Percentiles rank a stretch among this genome's conserved stretches.
Conservation (phyloP, 1,140 invertebrate genomes). For the Proctacanthus coquilletti region DNA sequence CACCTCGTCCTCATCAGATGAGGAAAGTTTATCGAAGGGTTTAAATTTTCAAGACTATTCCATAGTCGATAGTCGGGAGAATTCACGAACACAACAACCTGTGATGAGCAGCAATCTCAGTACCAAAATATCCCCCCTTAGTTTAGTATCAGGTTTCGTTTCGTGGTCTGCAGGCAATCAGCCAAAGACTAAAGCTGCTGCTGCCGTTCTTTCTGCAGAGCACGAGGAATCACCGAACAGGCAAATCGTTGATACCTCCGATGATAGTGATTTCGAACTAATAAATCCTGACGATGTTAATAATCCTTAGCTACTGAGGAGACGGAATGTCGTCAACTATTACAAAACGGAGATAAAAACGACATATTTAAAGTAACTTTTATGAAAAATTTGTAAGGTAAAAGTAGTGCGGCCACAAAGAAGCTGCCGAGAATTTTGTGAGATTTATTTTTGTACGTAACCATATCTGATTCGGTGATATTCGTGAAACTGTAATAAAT, state of each 20-base stretch:
- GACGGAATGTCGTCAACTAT: too few species aligned
- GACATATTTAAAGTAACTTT: too few species aligned
- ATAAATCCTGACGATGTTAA: slow-evolving; percentile 24
- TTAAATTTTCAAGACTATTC: slow-evolving; percentile 24
- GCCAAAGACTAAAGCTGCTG: not conserved
- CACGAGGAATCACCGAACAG: not conserved
- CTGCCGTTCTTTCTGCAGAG: not conserved
- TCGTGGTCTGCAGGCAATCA: slow-evolving; percentile 11
- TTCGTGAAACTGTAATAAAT: too few species aligned
- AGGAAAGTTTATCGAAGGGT: slow-evolving; percentile 26
- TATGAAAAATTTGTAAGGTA: too few species aligned
- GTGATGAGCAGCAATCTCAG: slow-evolving; percentile 11
- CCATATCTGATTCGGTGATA: too few species aligned
- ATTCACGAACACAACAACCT: slow-evolving; percentile 14
- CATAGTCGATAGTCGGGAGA: slow-evolving; percentile 13
- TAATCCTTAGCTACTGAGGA: too few species aligned
- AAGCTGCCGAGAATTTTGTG: too few species aligned
- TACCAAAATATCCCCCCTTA: too few species aligned
- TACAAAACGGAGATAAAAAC: too few species aligned
- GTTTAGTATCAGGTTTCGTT: slow-evolving; percentile 17
- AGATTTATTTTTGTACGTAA: too few species aligned
- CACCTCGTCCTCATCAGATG: slow-evolving; percentile 25
- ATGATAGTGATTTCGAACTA: slow-evolving; percentile 29
- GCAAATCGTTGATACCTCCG: slow-evolving; percentile 18
- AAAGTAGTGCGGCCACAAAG: too few species aligned